These are phyloP conservation scores for Drosophila mojavensis DNA, from an alignment of 1,140 invertebrate genomes.

Conservation along the genomic window DNA sequence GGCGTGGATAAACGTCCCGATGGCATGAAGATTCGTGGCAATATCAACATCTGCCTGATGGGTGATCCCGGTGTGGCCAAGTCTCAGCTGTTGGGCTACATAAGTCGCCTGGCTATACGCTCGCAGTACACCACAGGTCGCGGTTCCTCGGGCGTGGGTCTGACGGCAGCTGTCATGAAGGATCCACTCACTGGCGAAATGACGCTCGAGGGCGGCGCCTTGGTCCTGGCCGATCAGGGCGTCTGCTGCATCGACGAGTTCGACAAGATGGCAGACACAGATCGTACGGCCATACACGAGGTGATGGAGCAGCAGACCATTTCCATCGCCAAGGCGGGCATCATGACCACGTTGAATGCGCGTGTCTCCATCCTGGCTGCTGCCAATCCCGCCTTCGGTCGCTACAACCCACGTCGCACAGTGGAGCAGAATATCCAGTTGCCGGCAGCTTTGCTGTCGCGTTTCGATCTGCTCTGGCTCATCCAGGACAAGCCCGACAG, in stretches of 20 bases:
- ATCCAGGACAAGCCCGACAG: slow-evolving; percentile 97
- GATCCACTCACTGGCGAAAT: slow-evolving; percentile 99
- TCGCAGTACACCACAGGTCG: slow-evolving; percentile 98
- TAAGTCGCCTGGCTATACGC: slow-evolving; percentile 95
- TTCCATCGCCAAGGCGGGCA: slow-evolving; percentile 99
- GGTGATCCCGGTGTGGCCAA: slow-evolving; percentile 99
- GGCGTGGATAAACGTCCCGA: slow-evolving; percentile 95
- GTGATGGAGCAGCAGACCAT: slow-evolving; percentile 99
- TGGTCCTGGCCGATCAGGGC: slow-evolving; percentile 98
- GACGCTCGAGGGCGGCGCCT: slow-evolving; percentile 98
- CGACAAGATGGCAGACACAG: slow-evolving; percentile 99
- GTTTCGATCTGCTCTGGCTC: slow-evolving; percentile 99
- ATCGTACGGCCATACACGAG: slow-evolving; percentile 99
- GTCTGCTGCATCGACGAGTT: slow-evolving; percentile 99
- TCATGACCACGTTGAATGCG: slow-evolving; percentile 98
- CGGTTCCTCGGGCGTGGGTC: slow-evolving; percentile 96
- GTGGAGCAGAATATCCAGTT: slow-evolving; percentile 99
- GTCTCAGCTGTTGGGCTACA: slow-evolving; percentile 97
- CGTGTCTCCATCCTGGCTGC: slow-evolving; percentile 98
- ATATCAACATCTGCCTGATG: slow-evolving; percentile 99
- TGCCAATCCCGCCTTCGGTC: slow-evolving; percentile 99
- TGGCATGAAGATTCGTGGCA: slow-evolving; percentile 95
- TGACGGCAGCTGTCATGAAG: slow-evolving; percentile 99
- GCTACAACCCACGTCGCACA: slow-evolving; percentile 97
- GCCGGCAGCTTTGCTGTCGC: slow-evolving; percentile 98